phyloP scores from a whole-genome alignment of 1,140 invertebrate genomes.

The Drosophila hydei region DNA sequence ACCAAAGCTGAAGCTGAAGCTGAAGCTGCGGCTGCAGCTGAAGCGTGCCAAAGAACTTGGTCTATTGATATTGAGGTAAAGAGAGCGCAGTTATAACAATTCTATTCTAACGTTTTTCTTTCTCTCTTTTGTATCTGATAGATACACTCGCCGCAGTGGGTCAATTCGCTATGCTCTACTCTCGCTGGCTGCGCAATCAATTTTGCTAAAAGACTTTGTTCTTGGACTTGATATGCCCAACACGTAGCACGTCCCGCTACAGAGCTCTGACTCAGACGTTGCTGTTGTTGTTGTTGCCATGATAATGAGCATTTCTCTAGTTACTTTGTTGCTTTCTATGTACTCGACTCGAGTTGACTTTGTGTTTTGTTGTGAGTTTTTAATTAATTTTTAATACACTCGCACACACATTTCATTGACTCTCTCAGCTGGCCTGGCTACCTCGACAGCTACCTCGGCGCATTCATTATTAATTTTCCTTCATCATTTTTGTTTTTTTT shows the following conservation, averaged over 20 bases:
- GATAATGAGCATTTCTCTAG: constrained; percentile 72
- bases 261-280: constrained; percentile 26
- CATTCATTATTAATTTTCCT: constrained; percentile 56
- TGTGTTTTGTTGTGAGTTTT: constrained; percentile 37
- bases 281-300: constrained; percentile 30
- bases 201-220: constrained; percentile 45
- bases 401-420: constrained; percentile 16
- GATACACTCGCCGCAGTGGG: constrained; percentile 48
- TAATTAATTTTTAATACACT: constrained; percentile 70
- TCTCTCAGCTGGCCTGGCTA: constrained; percentile 11
- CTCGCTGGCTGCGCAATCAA: constrained; percentile 54
- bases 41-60: constrained; percentile 49
- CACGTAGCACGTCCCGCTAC: constrained; percentile 51
- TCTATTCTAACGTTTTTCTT: constrained; percentile 25
- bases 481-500: constrained; percentile 10
- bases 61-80: constrained; percentile 71
- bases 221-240: constrained; percentile 44
- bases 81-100: constrained; percentile 67
- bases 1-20: too few species aligned
- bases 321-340: constrained; percentile 59
- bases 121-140: constrained; percentile 31
- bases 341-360: constrained; percentile 2
- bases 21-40: constrained; percentile 36
- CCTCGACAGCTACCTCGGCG: constrained; percentile 12
- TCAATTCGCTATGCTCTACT: constrained; percentile 54